A percentile compares a stretch with the other conserved stretches of the same genome.
These are phyloP conservation scores for Notamacropus eugenii DNA, from an alignment of 2,797 vertebrate species.

Conservation along the genomic window DNA sequence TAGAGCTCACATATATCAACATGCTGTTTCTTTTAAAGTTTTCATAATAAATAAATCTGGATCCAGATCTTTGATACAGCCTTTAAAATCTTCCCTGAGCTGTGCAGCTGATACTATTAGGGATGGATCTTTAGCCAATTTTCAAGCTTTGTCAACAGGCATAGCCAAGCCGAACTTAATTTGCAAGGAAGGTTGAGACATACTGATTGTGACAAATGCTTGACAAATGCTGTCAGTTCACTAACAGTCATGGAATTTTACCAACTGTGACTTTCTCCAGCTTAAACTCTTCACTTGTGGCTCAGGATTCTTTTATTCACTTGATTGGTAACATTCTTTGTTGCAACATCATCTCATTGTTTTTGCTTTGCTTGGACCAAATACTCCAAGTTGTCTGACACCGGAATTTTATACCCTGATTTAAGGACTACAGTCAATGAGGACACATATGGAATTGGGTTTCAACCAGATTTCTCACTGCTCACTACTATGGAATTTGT, in stretches of 20 bases:
- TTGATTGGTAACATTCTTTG: slow-evolving; percentile 15
- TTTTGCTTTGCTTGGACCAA: slow-evolving; percentile 66
- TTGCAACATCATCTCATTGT: slow-evolving; percentile 49
- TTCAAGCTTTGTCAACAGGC: not conserved
- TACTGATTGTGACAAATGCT: not conserved
- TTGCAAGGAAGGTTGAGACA: slow-evolving; percentile 26
- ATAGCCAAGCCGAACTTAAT: not conserved
- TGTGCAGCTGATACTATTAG: not conserved
- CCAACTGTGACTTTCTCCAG: not conserved
- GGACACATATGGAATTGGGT: slow-evolving; percentile 53
- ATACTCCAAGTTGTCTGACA: slow-evolving; percentile 40
- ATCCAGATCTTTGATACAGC: not conserved
- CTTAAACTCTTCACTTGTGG: slow-evolving; percentile 1
- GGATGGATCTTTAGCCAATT: not conserved
- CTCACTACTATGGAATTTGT: slow-evolving; percentile 62
- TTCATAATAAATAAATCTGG: not conserved
- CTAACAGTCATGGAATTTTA: slow-evolving; percentile 36
- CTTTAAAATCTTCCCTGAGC: not conserved
- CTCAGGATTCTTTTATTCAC: not conserved
- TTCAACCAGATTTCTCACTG: slow-evolving; percentile 8
- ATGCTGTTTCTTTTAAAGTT: not conserved
- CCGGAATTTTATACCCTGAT: slow-evolving; percentile 25
- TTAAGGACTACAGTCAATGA: slow-evolving; percentile 63
- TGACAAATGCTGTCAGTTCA: slow-evolving; percentile 7
- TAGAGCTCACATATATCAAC: not conserved